A percentile compares a stretch with the other conserved stretches of the same genome.
Evolutionary conservation across 1,140 invertebrate species (phyloP).

Genomic region (Drosophila bifasciata): DNA sequence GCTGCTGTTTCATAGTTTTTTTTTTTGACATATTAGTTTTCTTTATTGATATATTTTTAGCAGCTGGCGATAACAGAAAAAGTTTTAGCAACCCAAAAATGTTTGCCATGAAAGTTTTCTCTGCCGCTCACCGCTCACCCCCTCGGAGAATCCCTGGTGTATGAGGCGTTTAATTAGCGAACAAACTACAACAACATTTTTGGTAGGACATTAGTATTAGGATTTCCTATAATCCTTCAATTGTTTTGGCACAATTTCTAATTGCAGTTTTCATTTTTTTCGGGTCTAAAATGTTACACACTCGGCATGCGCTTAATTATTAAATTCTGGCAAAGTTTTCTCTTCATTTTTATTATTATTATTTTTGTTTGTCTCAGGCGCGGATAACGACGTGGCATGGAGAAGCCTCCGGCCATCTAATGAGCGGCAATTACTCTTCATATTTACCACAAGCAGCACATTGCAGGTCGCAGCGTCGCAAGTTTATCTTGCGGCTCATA

Average conservation of each 20-base stretch:
- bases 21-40: conserved; percentile 76
- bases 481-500: conserved; percentile 38
- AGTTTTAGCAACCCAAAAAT: conserved; percentile 44
- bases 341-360: conserved; percentile 1
- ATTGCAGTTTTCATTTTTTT: conserved; percentile 7
- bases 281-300: background rate
- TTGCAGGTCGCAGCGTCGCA: background rate
- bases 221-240: conserved; percentile 15
- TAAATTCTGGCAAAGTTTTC: conserved; percentile 46
- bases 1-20: conserved; percentile 36
- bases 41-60: conserved; percentile 73
- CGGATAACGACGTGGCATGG: conserved; percentile 32
- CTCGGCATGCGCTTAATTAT: conserved; percentile 10
- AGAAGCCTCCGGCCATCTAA: conserved; percentile 27
- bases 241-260: conserved; percentile 22
- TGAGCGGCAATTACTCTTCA: conserved; percentile 54
- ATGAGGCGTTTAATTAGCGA: conserved; percentile 64
- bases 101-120: conserved; percentile 57
- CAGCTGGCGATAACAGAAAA: conserved; percentile 60
- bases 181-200: conserved; percentile 8
- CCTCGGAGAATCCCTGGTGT: too few relatives aligned
- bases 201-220: background rate
- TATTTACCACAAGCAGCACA: conserved; percentile 17
- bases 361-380: background rate
- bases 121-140: background rate